Evolutionary conservation across 2,113 vertebrate genomes (phyloP).

Genomic region (Chionodraco myersi): DNA sequence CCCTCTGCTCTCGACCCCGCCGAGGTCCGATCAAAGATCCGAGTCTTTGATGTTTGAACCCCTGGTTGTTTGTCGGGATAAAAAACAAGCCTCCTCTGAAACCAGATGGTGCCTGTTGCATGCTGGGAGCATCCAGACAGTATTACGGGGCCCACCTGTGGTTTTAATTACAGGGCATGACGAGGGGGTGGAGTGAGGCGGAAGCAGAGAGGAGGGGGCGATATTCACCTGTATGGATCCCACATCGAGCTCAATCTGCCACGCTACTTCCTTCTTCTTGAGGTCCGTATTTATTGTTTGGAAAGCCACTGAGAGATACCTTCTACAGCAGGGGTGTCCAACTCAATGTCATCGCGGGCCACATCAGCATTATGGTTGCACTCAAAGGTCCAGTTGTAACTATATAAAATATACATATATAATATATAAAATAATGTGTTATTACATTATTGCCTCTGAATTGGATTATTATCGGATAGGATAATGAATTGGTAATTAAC

Average conservation of each 20-base stretch:
- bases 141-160: conserved; percentile 82
- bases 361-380: too few relatives aligned
- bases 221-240: conserved; percentile 51
- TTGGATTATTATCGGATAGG: too few relatives aligned
- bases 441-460: too few relatives aligned
- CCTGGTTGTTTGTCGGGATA: conserved; percentile 71
- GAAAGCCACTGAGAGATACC: conserved; percentile 24
- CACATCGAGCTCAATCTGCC: conserved; percentile 2
- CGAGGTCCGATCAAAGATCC: conserved; percentile 80
- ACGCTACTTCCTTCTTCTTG: neutral
- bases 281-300: neutral
- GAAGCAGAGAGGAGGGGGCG: conserved; percentile 53
- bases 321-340: neutral
- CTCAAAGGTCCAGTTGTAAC: too few relatives aligned
- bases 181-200: conserved; percentile 69
- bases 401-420: too few relatives aligned
- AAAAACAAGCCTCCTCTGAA: conserved; percentile 74
- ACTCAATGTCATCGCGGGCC: too few relatives aligned
- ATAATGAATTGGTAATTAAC: too few relatives aligned
- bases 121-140: conserved; percentile 80
- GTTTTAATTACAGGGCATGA: conserved; percentile 86
- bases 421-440: too few relatives aligned
- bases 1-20: conserved; percentile 58
- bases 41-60: conserved; percentile 84
- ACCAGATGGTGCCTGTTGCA: conserved; percentile 85